Conservation (phyloP, 2,888 invertebrate species). For the Stenurella melanura region DNA sequence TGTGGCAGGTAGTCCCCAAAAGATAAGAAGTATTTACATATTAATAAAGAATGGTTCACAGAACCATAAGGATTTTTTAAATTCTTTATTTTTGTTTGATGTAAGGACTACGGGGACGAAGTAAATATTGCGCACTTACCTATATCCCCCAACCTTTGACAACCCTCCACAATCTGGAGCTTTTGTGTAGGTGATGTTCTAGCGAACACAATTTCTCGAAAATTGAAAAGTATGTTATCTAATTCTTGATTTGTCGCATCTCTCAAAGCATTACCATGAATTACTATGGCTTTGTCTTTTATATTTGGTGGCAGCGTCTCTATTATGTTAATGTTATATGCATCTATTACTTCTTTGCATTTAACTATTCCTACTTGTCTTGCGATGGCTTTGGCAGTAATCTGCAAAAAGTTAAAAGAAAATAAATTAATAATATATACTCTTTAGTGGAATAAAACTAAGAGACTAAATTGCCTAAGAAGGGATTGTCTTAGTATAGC, state of each 20-base stretch:
- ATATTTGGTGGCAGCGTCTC: constrained; percentile 65
- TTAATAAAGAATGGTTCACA: too few species aligned
- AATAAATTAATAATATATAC: background rate
- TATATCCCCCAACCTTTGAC: constrained; percentile 84
- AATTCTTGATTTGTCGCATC: constrained; percentile 72
- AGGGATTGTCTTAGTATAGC: too few species aligned
- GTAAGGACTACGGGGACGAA: too few species aligned
- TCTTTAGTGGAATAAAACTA: too few species aligned
- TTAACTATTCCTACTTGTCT: constrained; percentile 84
- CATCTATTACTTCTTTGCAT: constrained; percentile 67
- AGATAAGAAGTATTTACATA: too few species aligned
- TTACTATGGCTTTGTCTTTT: constrained; percentile 75
- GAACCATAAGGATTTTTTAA: too few species aligned
- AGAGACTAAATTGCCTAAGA: too few species aligned
- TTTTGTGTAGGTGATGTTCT: constrained; percentile 77
- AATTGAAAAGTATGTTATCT: constrained; percentile 76
- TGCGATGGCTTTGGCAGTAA: constrained; percentile 87
- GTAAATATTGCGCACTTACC: constrained; percentile 73
- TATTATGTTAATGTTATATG: constrained; percentile 64
- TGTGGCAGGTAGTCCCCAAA: too few species aligned
- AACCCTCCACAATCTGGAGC: constrained; percentile 84
- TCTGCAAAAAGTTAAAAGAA: constrained; percentile 55
- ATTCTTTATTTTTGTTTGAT: too few species aligned
- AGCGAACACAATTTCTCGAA: constrained; percentile 80
- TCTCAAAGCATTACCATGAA: constrained; percentile 75